Percentiles rank a stretch among this genome's conserved stretches.
Conservation (phyloP, 1,140 invertebrate species). For the Hydropsyche tenuis region DNA sequence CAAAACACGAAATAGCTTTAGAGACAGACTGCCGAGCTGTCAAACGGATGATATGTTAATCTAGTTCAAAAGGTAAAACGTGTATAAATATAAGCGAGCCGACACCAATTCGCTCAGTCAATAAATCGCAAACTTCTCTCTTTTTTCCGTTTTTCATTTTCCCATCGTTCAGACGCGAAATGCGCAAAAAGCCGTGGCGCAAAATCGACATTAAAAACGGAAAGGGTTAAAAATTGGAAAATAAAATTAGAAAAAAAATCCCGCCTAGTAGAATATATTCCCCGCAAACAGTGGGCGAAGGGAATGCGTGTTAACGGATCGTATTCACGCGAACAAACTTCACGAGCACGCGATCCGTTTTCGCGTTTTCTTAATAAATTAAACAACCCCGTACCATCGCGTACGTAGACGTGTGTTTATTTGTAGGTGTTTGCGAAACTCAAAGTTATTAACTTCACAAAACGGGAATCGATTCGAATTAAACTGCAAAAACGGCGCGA, state of each 20-base stretch:
- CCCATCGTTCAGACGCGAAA: not conserved
- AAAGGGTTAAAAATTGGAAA: not conserved
- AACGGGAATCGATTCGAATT: slow-evolving; percentile 9
- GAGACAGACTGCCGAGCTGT: not conserved
- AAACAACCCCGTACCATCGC: slow-evolving; percentile 6
- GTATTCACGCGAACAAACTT: slow-evolving; percentile 28
- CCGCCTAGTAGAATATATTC: not conserved
- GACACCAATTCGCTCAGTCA: no score
- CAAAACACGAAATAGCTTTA: slow-evolving; percentile 13
- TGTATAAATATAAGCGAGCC: no score
- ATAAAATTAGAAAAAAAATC: slow-evolving; percentile 8
- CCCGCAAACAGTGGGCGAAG: not conserved
- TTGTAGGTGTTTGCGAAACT: not conserved
- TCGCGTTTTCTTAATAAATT: slow-evolving; percentile 25
- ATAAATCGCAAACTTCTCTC: not conserved
- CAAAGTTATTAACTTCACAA: slow-evolving; percentile 11
- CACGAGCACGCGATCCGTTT: slow-evolving; percentile 23
- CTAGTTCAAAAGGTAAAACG: not conserved
- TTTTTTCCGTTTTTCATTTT: slow-evolving; percentile 4
- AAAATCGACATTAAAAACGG: not conserved
- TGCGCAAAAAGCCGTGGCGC: not conserved
- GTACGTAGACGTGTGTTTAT: no score
- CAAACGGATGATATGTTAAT: slow-evolving; percentile 7
- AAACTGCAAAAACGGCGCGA: not conserved
- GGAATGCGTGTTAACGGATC: slow-evolving; percentile 24